Percentiles rank a stretch among this genome's conserved stretches.
phyloP scores from a whole-genome alignment of 2,797 vertebrate species.

The Kryptopterus vitreolus region DNA sequence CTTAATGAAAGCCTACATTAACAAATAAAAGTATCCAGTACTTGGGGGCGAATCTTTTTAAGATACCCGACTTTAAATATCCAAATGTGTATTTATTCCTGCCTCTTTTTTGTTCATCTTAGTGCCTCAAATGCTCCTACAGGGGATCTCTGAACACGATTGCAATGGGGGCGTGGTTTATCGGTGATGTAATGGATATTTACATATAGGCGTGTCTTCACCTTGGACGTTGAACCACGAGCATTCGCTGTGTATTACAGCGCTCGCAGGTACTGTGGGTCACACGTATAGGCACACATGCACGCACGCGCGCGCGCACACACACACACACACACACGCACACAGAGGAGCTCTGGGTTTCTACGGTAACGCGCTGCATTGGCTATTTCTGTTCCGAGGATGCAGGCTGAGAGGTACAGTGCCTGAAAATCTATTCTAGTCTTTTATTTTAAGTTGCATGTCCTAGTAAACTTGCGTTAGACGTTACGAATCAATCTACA shows the following conservation, averaged over 20 bases:
- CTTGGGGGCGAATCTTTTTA: background rate
- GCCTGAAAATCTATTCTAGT: conserved; percentile 16
- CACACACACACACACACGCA: background rate
- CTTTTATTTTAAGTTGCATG: conserved; percentile 5
- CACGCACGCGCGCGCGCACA: background rate
- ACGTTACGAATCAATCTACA: conserved; percentile 13
- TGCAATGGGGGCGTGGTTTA: background rate
- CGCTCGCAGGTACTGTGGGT: conserved; percentile 27
- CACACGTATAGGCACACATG: background rate
- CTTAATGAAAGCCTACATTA: background rate
- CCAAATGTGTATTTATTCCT: background rate
- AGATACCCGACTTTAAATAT: too few relatives aligned
- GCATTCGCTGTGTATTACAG: conserved; percentile 24
- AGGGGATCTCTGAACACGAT: background rate
- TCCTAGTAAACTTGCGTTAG: background rate
- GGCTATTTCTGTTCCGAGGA: conserved; percentile 33
- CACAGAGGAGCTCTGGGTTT: conserved; percentile 13
- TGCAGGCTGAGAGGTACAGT: conserved; percentile 49
- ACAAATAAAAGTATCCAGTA: background rate
- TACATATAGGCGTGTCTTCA: conserved; percentile 37
- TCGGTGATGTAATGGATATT: conserved; percentile 43
- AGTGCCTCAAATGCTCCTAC: background rate
- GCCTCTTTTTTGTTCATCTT: too few relatives aligned
- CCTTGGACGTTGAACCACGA: conserved; percentile 32
- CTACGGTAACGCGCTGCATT: conserved; percentile 36